Percentiles rank a stretch among this genome's conserved stretches.
phyloP scores from a whole-genome alignment of 2,888 invertebrate genomes.

The Auanema sp. region DNA sequence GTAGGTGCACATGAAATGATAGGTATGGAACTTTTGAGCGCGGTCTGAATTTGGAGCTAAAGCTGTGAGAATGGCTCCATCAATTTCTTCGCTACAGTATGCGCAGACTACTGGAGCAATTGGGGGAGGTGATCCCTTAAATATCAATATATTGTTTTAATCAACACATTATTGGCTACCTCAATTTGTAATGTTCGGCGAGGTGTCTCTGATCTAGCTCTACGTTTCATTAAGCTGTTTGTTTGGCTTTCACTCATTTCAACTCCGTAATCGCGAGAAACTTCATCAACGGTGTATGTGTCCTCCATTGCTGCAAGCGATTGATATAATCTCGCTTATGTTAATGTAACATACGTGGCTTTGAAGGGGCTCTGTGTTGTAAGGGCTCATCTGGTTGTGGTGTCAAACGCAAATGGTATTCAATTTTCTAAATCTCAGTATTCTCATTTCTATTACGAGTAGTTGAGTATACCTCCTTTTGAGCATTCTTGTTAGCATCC shows the following conservation, averaged over 20 bases:
- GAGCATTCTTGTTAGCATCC: constrained; percentile 25
- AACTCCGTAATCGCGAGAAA: constrained; percentile 57
- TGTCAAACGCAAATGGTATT: constrained; percentile 57
- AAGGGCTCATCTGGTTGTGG: constrained; percentile 54
- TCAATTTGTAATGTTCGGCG: constrained; percentile 58
- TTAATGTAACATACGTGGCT: constrained; percentile 18
- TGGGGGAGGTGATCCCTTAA: constrained; percentile 50
- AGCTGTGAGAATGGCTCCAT: constrained; percentile 58
- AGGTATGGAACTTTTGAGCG: constrained; percentile 98
- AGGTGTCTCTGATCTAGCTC: constrained; percentile 59
- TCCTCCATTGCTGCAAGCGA: constrained; percentile 48
- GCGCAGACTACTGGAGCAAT: constrained; percentile 56
- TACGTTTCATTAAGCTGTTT: constrained; percentile 54
- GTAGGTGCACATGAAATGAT: constrained; percentile 93
- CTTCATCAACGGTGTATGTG: constrained; percentile 52
- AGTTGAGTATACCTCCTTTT: constrained; percentile 16
- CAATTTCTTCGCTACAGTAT: constrained; percentile 56
- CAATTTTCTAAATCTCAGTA: constrained; percentile 42
- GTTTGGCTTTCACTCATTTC: constrained; percentile 57
- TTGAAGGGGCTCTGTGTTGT: constrained; percentile 22
- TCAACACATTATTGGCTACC: constrained; percentile 11
- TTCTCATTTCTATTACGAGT: neutral
- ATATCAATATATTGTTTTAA: neutral
- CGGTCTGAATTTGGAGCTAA: constrained; percentile 77
- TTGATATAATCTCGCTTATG: neutral